Evolutionary conservation across 2,888 invertebrate genomes (phyloP), one percentile per base, ranked within the genome.

Genomic region (Amphimallon solstitiale): DNA sequence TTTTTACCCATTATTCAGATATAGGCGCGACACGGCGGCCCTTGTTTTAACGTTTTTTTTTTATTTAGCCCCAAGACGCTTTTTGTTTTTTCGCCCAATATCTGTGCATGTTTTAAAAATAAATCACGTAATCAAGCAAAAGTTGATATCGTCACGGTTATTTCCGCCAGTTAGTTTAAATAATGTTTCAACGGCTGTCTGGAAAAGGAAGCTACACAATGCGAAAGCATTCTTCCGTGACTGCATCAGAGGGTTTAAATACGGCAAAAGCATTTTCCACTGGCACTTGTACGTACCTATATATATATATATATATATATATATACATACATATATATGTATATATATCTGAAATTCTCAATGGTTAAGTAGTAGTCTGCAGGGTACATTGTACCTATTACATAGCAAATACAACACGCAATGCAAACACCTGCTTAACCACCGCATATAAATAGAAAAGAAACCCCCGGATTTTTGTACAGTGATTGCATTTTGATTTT

Each of bases 131-230:
- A 72, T 68, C 74, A 69, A 65, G 64, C 65, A 60, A 71, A 71
- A 71, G 69, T 68, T 72, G 73, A 71, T 73, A 71, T 70, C 75
- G 77, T 76, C 74, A 74, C 74, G 72, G 71, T 77, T 72, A 74
- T 77, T 78, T 77, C 77, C 75, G 75, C 72, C 75, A 70, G 75
- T 76, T 76, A 75, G 72, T 73, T 74, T 73, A 71, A 74, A 75
- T 72, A 75, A 75, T 75, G 73, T 75, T 76, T 74, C 70, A 74
- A 74, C 71, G 73, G 73, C 71, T 72, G 72, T 64, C 69, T 76
- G 7, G 29, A 76, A 77, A 76, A 77, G 78, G 78, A 78, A 78
- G 72, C 75, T 68, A 72, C 73, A 78, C 78, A 78, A 78, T 74
- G 76, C 76, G 54, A 51, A 72, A 70, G 71, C 75, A 75, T 71